Conservation (phyloP, 2,113 vertebrate species). For the Cavia porcellus region DNA sequence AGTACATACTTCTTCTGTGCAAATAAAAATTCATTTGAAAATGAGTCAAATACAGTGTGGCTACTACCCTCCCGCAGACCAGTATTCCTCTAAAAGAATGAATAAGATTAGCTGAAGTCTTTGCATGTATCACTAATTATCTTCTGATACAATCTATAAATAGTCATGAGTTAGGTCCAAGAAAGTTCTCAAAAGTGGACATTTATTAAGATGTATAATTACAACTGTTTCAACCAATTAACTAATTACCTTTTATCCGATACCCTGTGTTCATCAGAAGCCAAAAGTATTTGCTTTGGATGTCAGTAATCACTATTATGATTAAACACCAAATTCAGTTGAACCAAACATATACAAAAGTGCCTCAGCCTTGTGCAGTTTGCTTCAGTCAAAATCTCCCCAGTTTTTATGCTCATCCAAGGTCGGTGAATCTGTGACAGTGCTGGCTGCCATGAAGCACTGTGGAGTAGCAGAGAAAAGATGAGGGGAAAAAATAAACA, state of each 20-base stretch:
- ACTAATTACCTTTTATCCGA: conserved; percentile 24
- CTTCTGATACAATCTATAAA: background rate
- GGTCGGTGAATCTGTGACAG: background rate
- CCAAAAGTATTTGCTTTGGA: background rate
- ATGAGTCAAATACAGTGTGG: background rate
- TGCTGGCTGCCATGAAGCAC: fast-evolving
- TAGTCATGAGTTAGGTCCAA: background rate
- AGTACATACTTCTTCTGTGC: background rate
- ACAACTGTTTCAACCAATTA: conserved; percentile 8
- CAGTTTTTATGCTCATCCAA: background rate
- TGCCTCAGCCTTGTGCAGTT: background rate
- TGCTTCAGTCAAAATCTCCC: background rate
- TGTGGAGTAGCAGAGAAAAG: background rate
- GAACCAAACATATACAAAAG: background rate
- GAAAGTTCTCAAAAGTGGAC: conserved; percentile 1
- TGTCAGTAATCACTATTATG: background rate
- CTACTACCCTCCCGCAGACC: background rate
- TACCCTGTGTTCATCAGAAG: background rate
- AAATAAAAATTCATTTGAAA: conserved; percentile 17
- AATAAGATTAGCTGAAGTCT: background rate
- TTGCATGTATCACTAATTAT: background rate
- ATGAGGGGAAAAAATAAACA: background rate
- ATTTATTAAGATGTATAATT: background rate
- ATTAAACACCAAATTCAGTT: background rate
- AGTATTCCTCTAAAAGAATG: background rate